These are phyloP conservation scores for Chionomys nivalis DNA, from an alignment of 2,113 vertebrate species.

Conservation along the genomic window DNA sequence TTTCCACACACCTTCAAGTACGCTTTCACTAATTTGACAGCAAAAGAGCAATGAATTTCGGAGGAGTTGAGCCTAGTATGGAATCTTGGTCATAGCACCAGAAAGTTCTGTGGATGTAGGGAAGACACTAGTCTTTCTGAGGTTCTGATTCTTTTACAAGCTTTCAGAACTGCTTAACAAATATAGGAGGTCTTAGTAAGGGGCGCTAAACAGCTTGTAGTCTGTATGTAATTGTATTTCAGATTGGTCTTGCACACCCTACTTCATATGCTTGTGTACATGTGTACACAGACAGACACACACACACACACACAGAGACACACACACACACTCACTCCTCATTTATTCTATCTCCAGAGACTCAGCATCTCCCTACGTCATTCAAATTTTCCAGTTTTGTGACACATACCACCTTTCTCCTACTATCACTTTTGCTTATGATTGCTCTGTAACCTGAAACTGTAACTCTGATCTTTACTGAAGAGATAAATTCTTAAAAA, in stretches of 20 bases:
- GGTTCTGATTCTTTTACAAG: neutral
- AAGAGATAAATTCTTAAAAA: neutral
- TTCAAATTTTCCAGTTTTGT: neutral
- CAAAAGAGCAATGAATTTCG: neutral
- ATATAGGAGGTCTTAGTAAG: neutral
- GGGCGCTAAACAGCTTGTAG: too few species aligned
- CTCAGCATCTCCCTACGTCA: neutral
- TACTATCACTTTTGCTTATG: neutral
- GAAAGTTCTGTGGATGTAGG: neutral
- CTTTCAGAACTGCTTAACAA: neutral
- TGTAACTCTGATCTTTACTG: neutral
- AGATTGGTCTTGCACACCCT: too few species aligned
- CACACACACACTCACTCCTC: neutral
- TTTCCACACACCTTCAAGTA: neutral
- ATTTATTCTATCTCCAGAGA: neutral
- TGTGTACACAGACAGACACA: neutral
- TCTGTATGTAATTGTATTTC: neutral
- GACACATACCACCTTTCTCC: neutral
- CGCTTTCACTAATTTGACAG: neutral
- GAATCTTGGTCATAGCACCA: neutral
- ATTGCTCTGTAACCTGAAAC: neutral
- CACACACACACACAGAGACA: neutral
- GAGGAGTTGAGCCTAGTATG: neutral
- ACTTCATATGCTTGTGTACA: neutral
- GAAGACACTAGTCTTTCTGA: neutral